phyloP scores from a whole-genome alignment of 2,888 invertebrate species.

The Chydorus sphaericus region DNA sequence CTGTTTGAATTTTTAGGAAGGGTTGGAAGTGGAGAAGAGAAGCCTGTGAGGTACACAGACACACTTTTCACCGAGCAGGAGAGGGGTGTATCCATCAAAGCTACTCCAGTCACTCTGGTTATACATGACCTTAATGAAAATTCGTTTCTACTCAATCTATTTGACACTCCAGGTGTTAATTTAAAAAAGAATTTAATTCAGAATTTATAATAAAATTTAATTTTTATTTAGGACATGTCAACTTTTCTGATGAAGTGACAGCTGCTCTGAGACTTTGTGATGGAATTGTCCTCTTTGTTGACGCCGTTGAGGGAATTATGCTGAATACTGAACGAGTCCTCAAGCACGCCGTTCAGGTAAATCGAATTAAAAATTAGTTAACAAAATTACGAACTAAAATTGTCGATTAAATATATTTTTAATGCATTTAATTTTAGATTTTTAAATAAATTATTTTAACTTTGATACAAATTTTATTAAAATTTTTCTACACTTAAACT shows the following conservation, averaged over 20 bases:
- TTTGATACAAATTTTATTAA: no score
- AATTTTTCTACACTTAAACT: no score
- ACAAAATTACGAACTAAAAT: no score
- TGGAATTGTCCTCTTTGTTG: slow-evolving; percentile 88
- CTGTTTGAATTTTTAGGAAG: not conserved
- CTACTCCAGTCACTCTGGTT: slow-evolving; percentile 85
- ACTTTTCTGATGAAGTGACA: slow-evolving; percentile 97
- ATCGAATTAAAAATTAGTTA: not conserved
- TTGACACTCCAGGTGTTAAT: slow-evolving; percentile 66
- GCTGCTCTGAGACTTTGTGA: slow-evolving; percentile 80
- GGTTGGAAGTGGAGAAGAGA: slow-evolving; percentile 30
- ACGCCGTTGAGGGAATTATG: slow-evolving; percentile 98
- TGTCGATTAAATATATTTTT: no score
- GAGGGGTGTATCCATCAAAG: slow-evolving; percentile 91
- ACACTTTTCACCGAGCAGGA: slow-evolving; percentile 94
- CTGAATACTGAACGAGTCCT: slow-evolving; percentile 89
- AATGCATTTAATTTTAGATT: not conserved
- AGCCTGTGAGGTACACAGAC: slow-evolving; percentile 74
- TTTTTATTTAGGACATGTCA: slow-evolving; percentile 65
- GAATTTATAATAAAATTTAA: not conserved
- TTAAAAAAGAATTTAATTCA: not conserved
- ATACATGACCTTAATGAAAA: slow-evolving; percentile 88
- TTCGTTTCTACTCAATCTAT: slow-evolving; percentile 90
- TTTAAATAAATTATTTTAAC: not conserved
- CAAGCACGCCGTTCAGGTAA: slow-evolving; percentile 71